phyloP scores from a whole-genome alignment of 2,888 invertebrate genomes.

The Drepanosiphum platanoidis region DNA sequence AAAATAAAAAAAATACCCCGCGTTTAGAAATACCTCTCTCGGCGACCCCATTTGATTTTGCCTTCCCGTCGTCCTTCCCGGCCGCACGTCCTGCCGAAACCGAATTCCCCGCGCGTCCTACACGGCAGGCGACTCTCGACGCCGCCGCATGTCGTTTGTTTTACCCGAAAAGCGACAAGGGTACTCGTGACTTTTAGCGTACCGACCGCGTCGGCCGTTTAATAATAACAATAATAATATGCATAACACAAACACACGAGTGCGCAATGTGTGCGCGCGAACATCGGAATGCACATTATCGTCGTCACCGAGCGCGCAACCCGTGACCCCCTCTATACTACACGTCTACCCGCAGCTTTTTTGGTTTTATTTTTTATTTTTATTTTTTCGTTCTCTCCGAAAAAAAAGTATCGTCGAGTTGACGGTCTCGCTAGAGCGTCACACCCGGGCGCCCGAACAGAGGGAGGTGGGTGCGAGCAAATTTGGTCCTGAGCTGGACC shows the following conservation, averaged over 20 bases:
- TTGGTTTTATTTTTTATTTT: too few species aligned
- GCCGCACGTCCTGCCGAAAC: neutral
- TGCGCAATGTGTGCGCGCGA: neutral
- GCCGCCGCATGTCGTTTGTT: slow-evolving; percentile 32
- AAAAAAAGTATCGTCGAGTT: too few species aligned
- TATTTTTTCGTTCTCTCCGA: neutral
- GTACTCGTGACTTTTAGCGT: slow-evolving; percentile 24
- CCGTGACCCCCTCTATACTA: too few species aligned
- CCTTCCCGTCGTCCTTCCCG: neutral
- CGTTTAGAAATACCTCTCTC: slow-evolving; percentile 52
- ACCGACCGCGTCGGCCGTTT: neutral
- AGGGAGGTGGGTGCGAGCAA: too few species aligned
- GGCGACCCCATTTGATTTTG: slow-evolving; percentile 39
- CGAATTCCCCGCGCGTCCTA: neutral
- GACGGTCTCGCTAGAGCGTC: too few species aligned
- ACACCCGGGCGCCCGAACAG: too few species aligned
- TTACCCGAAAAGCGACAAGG: slow-evolving; percentile 35
- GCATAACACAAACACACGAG: neutral
- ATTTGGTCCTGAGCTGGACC: too few species aligned
- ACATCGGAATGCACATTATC: slow-evolving; percentile 18
- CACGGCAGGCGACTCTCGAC: neutral
- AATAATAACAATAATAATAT: too few species aligned
- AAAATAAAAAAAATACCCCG: slow-evolving; percentile 33
- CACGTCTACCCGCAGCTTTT: too few species aligned
- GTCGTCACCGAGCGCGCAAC: neutral